Evolutionary conservation across 2,888 invertebrate genomes (phyloP).

Genomic region (Mesochorus sp.): DNA sequence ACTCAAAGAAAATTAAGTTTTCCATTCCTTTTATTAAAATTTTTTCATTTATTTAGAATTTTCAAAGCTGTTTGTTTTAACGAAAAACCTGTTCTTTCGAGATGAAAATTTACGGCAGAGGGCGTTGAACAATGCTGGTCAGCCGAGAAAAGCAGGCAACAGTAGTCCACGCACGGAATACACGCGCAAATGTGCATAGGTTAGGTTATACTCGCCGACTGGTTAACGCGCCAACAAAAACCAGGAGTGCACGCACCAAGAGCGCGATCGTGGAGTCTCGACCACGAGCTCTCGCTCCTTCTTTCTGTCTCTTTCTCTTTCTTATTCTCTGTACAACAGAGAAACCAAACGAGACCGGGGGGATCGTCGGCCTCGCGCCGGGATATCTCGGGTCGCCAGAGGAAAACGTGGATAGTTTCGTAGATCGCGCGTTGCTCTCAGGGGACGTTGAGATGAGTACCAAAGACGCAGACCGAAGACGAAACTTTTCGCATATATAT

Average conservation of each 20-base stretch:
- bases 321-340: slow-evolving; percentile 1
- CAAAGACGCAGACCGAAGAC: slow-evolving; percentile 30
- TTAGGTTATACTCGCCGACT: slow-evolving; percentile 48
- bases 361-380: slow-evolving; percentile 60
- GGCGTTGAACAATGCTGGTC: slow-evolving; percentile 17
- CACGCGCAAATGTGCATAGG: slow-evolving; percentile 1
- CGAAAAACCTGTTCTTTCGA: too few relatives aligned
- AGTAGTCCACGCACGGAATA: slow-evolving; percentile 16
- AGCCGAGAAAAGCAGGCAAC: neutral
- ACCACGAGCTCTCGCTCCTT: slow-evolving; percentile 40
- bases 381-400: slow-evolving; percentile 43
- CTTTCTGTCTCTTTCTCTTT: slow-evolving; percentile 20
- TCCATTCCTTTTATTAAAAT: too few relatives aligned
- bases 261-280: slow-evolving; percentile 47
- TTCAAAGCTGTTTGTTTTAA: too few relatives aligned
- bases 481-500: slow-evolving; percentile 19
- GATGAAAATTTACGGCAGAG: slow-evolving; percentile 15
- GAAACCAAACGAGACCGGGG: slow-evolving; percentile 57
- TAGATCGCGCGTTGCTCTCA: slow-evolving; percentile 47
- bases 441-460: slow-evolving; percentile 33
- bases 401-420: slow-evolving; percentile 57
- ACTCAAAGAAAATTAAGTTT: too few relatives aligned
- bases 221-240: slow-evolving; percentile 67
- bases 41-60: too few relatives aligned
- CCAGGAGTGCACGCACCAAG: slow-evolving; percentile 66